Percentiles rank a stretch among this genome's conserved stretches.
Evolutionary conservation across 2,113 vertebrate species (phyloP).

Genomic region (Triplophysa rosa): DNA sequence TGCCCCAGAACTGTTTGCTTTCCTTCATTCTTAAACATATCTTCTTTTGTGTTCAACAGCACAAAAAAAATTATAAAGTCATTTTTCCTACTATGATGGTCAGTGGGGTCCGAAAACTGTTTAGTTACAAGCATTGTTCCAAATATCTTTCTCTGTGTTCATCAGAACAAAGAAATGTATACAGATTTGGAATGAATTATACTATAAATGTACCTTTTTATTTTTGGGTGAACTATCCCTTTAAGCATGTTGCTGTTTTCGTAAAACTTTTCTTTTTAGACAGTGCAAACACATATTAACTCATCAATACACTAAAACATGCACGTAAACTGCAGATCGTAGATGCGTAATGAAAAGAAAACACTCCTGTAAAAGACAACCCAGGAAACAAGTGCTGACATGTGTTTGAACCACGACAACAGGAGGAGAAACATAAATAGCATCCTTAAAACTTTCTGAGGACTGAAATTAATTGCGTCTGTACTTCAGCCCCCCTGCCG

Average conservation of each 20-base stretch:
- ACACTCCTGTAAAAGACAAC: conserved; percentile 14
- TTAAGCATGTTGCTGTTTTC: conserved; percentile 32
- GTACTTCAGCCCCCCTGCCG: conserved; percentile 45
- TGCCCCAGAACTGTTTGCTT: no score
- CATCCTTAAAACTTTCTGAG: conserved; percentile 59
- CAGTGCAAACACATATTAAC: conserved; percentile 17
- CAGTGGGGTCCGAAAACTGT: no score
- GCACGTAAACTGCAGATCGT: conserved; percentile 34
- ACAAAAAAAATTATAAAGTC: no score
- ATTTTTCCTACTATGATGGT: no score
- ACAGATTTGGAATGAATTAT: no score
- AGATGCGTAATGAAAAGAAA: conserved; percentile 29
- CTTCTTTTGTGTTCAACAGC: no score
- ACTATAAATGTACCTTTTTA: no score
- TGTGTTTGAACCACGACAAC: conserved; percentile 56
- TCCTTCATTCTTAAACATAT: no score
- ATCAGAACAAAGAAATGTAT: no score
- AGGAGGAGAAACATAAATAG: conserved; percentile 54
- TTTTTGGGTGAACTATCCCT: no score
- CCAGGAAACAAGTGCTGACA: conserved; percentile 46
- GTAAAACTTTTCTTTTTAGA: conserved; percentile 51
- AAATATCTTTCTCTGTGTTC: no score
- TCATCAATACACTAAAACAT: conserved; percentile 38
- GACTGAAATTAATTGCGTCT: conserved; percentile 59
- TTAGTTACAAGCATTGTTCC: no score